These are phyloP conservation scores for Rhombomys opimus DNA, from an alignment of 2,113 vertebrate species.

Conservation along the genomic window DNA sequence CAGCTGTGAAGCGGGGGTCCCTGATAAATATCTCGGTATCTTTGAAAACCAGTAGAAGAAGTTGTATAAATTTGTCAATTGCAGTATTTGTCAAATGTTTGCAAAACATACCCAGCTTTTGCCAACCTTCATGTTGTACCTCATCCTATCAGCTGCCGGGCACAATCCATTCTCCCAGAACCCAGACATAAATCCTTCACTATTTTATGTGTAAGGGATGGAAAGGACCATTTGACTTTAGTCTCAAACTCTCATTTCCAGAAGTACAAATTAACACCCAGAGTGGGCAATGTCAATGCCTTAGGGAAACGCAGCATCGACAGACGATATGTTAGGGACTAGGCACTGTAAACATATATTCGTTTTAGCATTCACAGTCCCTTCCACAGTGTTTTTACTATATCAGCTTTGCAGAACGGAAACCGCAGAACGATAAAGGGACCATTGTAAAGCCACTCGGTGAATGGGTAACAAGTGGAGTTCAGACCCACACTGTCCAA, in stretches of 20 bases:
- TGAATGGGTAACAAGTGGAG: not conserved
- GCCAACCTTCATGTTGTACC: not conserved
- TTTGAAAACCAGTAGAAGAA: not conserved
- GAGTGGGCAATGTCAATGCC: not conserved
- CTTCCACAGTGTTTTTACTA: not conserved
- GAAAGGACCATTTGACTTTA: constrained; percentile 15
- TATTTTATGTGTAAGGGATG: constrained; percentile 33
- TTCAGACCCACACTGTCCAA: not conserved
- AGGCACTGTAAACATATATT: not conserved
- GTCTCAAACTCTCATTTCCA: constrained; percentile 3
- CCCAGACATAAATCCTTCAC: not conserved
- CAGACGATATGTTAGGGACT: not conserved
- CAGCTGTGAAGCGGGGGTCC: not conserved
- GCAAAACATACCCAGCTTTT: constrained; percentile 20
- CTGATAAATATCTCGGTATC: not conserved
- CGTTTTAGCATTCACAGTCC: not conserved
- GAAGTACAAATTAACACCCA: constrained; percentile 10
- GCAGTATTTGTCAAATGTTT: not conserved
- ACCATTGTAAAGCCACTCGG: not conserved
- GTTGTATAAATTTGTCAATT: not conserved
- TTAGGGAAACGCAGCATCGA: not conserved
- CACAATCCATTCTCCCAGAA: not conserved
- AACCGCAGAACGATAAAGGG: not conserved
- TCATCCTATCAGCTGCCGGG: not conserved
- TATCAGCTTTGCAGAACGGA: not conserved